These are phyloP conservation scores for Mola mola DNA, from an alignment of 2,113 vertebrate species.

Conservation along the genomic window DNA sequence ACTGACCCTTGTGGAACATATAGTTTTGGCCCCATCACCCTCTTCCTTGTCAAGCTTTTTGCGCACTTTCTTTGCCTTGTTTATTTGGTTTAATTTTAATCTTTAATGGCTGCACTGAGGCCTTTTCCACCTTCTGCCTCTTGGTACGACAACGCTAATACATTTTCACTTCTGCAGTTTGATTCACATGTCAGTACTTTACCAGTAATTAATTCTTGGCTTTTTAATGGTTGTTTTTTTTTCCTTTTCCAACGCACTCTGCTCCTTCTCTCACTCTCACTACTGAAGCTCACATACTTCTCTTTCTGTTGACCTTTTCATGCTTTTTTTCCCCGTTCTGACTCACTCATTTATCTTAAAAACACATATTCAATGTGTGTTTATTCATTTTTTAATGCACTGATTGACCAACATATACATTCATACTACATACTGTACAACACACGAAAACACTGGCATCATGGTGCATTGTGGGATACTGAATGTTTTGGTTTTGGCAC, in stretches of 20 bases:
- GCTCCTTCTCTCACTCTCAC: constrained; percentile 44
- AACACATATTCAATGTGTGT: constrained; percentile 60
- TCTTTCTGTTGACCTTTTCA: constrained; percentile 26
- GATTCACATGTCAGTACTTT: constrained; percentile 26
- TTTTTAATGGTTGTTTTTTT: constrained; percentile 15
- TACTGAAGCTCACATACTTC: constrained; percentile 55
- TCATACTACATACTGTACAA: constrained; percentile 18
- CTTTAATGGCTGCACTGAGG: constrained; percentile 67
- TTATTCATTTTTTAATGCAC: constrained; percentile 48
- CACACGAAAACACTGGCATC: constrained; percentile 77
- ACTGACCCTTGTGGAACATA: constrained; percentile 70
- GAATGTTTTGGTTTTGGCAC: constrained; percentile 81
- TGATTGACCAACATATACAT: constrained; percentile 48
- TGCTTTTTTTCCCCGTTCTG: constrained; percentile 10
- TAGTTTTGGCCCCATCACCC: constrained; percentile 52
- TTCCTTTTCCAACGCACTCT: constrained; percentile 25
- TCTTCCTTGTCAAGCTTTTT: constrained; percentile 65
- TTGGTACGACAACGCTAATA: constrained; percentile 73
- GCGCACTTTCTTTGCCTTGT: constrained; percentile 68
- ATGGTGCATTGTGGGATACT: constrained; percentile 85
- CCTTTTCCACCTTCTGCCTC: constrained; percentile 54
- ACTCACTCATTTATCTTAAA: constrained; percentile 55
- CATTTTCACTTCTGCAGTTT: constrained; percentile 46
- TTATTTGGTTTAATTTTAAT: constrained; percentile 38
- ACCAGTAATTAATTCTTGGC: constrained; percentile 20